Evolutionary conservation across 1,140 invertebrate species (phyloP).

Genomic region (Aporrectodea caliginosa): DNA sequence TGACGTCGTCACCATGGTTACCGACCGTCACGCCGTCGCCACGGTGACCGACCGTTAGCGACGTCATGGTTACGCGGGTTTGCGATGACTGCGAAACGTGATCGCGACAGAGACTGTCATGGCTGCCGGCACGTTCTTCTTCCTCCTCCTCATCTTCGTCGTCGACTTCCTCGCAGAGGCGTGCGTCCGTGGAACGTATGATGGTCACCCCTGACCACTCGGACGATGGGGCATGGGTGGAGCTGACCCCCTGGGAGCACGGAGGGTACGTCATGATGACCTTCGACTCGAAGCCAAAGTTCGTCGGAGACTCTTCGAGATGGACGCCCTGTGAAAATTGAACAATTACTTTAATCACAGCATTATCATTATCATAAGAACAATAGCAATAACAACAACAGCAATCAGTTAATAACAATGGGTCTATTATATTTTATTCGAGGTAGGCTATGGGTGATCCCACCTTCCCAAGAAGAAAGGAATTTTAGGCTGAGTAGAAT

Average conservation of each 20-base stretch:
- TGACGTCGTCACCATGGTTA: too few species aligned
- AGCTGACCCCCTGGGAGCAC: not conserved
- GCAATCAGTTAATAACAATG: too few species aligned
- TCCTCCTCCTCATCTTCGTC: not conserved
- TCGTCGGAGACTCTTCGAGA: not conserved
- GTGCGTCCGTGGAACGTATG: not conserved
- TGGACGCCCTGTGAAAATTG: not conserved
- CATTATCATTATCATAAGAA: too few species aligned
- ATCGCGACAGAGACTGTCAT: too few species aligned
- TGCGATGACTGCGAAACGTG: not conserved
- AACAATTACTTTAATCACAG: too few species aligned
- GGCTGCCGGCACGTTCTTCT: not conserved
- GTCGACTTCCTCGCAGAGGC: too few species aligned
- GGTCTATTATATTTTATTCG: too few species aligned
- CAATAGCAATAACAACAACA: constrained; percentile 9
- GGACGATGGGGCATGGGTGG: too few species aligned
- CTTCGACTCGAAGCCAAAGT: not conserved
- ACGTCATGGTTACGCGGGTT: not conserved
- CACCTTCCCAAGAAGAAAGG: too few species aligned
- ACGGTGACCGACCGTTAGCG: not conserved
- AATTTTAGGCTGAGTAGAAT: too few species aligned
- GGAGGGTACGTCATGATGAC: not conserved
- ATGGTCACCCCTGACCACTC: not conserved
- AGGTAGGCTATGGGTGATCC: too few species aligned
- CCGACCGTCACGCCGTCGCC: not conserved